Evolutionary conservation across 2,888 invertebrate genomes (phyloP), one percentile per base, ranked within the genome.

Genomic region (Lasiommata megera): DNA sequence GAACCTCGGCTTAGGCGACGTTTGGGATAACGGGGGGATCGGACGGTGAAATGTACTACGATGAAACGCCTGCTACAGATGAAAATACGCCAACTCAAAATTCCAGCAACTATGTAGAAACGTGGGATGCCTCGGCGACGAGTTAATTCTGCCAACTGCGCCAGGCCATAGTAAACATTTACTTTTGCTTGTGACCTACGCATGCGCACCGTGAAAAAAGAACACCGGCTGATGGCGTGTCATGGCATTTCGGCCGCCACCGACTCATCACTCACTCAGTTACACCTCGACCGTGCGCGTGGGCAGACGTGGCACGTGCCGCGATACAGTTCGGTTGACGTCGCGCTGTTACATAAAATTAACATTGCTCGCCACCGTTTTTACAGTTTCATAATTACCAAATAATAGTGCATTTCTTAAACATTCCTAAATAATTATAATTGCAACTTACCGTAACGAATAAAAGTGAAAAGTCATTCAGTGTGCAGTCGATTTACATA

Each of bases 241-340:
- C n/a, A 41, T 41, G 40, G 40, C 41, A 6, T 29, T 43, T 29
- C 36, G 16, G 28, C 28, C 3, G 17, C 23, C 14, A 16, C 37
- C 38, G 38, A 54, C 59, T 80, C 77, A 87, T 34, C 34, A 34
- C 11, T 34, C 11, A 55, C 58, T 80, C 77, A 88, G 88, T 87
- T 72, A 67, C 66, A 73, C 75, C 72, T 73, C 66, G 71, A 60
- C 67, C 67, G 75, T 70, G 79, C 77, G 75, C 75, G 71, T 62
- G 73, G 67, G 67, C 65, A 60, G 70, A 77, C 82, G 81, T 73
- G 60, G 64, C 58, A 56, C 40, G 58, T 14, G 36, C 31, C 57
- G 48, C 46, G 11, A 56, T 31, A 56, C 47, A 44, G 38, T 38
- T 48, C 44, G 47, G 18, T 56, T 50, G 50, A 51, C 56, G 61